Base-by-base conservation (phyloP, 2,113 vertebrate species). In the Rhadina sibilatrix region DNA sequence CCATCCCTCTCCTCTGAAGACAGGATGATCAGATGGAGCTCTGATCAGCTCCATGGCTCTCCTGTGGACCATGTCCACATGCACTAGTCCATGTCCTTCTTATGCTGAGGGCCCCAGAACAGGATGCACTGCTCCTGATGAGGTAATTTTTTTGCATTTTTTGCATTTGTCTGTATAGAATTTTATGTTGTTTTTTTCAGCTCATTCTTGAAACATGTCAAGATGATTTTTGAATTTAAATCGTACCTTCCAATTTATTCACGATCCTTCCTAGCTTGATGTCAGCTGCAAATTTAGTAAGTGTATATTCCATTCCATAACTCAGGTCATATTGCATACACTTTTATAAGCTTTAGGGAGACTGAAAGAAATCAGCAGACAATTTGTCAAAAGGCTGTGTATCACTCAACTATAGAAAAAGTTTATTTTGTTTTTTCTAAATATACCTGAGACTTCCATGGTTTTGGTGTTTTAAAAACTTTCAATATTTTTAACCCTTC, bases 241-340 rank as follows among this genome's bases (percentile, higher is more conserved):
- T 94, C 30, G 38, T 77, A 90, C 59, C 54, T 79, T 93, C 76
- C 64, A 92, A 81, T 96, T 93, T 94, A 92, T 63, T 93, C 7
- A 3, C n/a, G 81, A 25, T 70, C 46, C 35, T 77, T 89, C 60
- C 64, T 78, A 90, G 63, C 60, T 86, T 92, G 23, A 20, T 89
- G 83, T 92, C 86, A 94, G 52, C 86, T 95, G 42, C 63, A 83
- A 94, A 90, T 96, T 83, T 86, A 80, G 54, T 74, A 96, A 94
- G 50, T 77, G 31, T 66, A 28, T 81, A 84, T 89, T 94, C 76
- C 33, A 59, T 92, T 92, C 47, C 64, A 66, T 74, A 87, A 70
- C 64, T 92, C 64, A n/a, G 71, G 64, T 92, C 68, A 77, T 61
- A 94, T 53, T 25, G 57, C 68, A 93, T 52, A 50, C 42, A 60